These are phyloP conservation scores for Eulimnadia texana DNA, from an alignment of 1,140 invertebrate species.

Conservation along the genomic window DNA sequence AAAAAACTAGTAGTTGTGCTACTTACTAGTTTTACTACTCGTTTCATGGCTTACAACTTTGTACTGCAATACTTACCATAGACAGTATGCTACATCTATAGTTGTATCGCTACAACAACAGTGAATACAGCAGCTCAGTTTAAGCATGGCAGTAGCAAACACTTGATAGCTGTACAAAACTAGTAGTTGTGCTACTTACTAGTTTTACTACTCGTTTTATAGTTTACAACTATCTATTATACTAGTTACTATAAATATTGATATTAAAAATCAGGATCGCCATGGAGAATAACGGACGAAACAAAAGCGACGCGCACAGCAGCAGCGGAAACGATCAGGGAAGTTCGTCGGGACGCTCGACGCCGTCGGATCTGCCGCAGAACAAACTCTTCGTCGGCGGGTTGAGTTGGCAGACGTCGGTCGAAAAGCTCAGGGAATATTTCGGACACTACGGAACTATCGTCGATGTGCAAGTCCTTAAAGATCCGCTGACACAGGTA, in stretches of 20 bases:
- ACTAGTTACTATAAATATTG: neutral
- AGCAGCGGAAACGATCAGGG: slow-evolving; percentile 3
- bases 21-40: too few species aligned
- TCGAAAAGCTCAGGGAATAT: slow-evolving; percentile 75
- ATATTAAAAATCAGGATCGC: neutral
- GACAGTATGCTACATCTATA: too few species aligned
- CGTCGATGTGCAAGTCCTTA: slow-evolving; percentile 86
- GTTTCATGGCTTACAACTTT: too few species aligned
- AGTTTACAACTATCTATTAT: neutral
- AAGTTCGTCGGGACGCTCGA: slow-evolving; percentile 14
- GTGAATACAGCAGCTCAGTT: too few species aligned
- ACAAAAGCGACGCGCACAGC: neutral
- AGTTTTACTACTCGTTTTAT: neutral
- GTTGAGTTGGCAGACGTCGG: slow-evolving; percentile 78
- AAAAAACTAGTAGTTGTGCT: too few species aligned
- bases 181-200: too few species aligned
- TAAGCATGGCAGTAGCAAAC: too few species aligned
- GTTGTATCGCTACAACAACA: too few species aligned
- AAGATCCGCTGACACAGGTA: slow-evolving; percentile 85
- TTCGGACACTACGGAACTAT: slow-evolving; percentile 82
- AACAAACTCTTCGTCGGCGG: slow-evolving; percentile 85
- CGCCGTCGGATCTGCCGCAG: slow-evolving; percentile 49
- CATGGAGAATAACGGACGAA: neutral
- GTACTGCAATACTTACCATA: too few species aligned
- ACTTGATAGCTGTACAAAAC: too few species aligned